phyloP scores from a whole-genome alignment of 2,113 vertebrate genomes.

The Pterophyllum scalare region DNA sequence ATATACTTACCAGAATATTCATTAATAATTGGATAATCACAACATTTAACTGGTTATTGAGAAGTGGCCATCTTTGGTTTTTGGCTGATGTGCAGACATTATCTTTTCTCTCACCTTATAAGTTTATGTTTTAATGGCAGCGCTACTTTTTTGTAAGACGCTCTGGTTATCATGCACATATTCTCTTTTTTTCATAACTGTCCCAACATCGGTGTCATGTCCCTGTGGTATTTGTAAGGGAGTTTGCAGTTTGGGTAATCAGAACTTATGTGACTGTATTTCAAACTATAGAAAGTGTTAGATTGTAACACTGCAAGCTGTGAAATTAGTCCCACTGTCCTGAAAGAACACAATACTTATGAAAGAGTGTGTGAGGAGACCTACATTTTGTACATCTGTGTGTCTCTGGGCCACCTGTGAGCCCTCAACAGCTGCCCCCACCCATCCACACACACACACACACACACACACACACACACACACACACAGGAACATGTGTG shows the following conservation, averaged over 20 bases:
- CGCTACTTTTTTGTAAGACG: neutral
- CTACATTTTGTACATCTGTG: slow-evolving; percentile 6
- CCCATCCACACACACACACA: slow-evolving; percentile 7
- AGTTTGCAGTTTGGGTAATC: neutral
- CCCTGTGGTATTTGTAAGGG: neutral
- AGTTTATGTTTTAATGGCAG: neutral
- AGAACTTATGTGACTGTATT: neutral
- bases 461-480: too few relatives aligned
- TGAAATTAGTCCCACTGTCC: neutral
- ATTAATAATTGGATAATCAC: neutral
- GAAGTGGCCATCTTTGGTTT: too few relatives aligned
- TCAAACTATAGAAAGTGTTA: neutral
- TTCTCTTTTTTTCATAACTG: neutral
- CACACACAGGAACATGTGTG: slow-evolving; percentile 20
- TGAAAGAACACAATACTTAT: neutral
- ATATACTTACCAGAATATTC: neutral
- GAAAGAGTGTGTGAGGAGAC: slow-evolving; percentile 27
- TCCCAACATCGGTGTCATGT: neutral
- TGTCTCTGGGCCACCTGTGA: slow-evolving; percentile 52
- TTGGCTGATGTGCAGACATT: too few relatives aligned
- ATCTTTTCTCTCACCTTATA: neutral
- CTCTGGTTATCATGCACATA: neutral
- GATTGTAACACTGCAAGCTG: neutral
- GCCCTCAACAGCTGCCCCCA: slow-evolving; percentile 62
- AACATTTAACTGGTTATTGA: neutral